Evolutionary conservation across 2,113 vertebrate species (phyloP).

Genomic region (Sturnus vulgaris): DNA sequence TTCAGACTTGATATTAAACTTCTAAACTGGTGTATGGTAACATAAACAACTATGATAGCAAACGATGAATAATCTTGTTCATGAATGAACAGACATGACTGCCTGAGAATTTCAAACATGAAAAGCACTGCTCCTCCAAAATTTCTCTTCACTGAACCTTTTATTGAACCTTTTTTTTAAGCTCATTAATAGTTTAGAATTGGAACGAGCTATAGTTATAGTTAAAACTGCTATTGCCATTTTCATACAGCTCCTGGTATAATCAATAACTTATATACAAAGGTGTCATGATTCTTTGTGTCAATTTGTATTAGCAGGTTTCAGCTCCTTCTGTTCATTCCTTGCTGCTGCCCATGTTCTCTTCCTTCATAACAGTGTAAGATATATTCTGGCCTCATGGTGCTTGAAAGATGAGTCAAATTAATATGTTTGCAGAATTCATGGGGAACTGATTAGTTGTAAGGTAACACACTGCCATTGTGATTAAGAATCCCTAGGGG

Average conservation of each 20-base stretch:
- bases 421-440: constrained; percentile 59
- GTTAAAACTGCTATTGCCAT: background rate
- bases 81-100: background rate
- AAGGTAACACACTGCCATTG: constrained; percentile 58
- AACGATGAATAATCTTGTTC: background rate
- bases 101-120: background rate
- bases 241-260: background rate
- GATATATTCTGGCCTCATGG: constrained; percentile 18
- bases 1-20: background rate
- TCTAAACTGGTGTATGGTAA: background rate
- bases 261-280: background rate
- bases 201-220: background rate
- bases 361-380: background rate
- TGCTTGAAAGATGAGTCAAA: constrained; percentile 59
- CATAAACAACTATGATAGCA: background rate
- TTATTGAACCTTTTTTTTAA: background rate
- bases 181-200: background rate
- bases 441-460: constrained; percentile 58
- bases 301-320: background rate
- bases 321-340: background rate
- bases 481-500: constrained; percentile 59
- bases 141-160: background rate
- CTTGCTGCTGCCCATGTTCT: background rate
- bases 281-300: background rate
- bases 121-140: background rate